A percentile compares a stretch with the other conserved stretches of the same genome.
These are phyloP conservation scores for Melanotaenia duboulayi DNA, from an alignment of 2,113 vertebrate species.

Conservation along the genomic window DNA sequence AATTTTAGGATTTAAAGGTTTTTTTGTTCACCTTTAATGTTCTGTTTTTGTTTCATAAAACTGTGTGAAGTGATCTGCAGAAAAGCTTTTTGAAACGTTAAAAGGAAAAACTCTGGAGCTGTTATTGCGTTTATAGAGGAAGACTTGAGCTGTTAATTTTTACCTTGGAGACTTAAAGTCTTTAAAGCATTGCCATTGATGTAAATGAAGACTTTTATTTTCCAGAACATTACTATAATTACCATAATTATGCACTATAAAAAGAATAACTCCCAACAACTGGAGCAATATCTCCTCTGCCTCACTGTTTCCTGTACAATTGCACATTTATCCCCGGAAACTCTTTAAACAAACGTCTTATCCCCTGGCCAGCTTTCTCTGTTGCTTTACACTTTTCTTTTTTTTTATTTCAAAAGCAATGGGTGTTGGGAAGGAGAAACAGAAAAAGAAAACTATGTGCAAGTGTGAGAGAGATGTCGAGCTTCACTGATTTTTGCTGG, in stretches of 20 bases:
- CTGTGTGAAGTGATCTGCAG: conserved; percentile 9
- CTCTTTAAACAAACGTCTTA: conserved; percentile 48
- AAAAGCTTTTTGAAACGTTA: conserved; percentile 15
- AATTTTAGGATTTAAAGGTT: background rate
- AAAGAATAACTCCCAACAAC: conserved; percentile 44
- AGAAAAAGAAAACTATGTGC: conserved; percentile 13
- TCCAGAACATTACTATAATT: conserved; percentile 65
- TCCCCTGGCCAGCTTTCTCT: conserved; percentile 48
- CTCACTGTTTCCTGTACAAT: conserved; percentile 29
- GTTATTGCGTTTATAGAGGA: conserved; percentile 43
- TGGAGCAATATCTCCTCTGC: conserved; percentile 39
- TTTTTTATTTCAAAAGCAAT: background rate
- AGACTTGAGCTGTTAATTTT: conserved; percentile 56
- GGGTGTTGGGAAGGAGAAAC: background rate
- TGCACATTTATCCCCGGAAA: conserved; percentile 54
- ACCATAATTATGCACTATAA: conserved; percentile 65
- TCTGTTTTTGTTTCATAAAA: background rate
- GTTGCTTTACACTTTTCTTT: conserved; percentile 19
- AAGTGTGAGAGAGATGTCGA: conserved; percentile 23
- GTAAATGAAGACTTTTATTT: conserved; percentile 67
- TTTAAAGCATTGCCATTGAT: conserved; percentile 64
- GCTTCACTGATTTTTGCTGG: conserved; percentile 48
- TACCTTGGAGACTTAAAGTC: conserved; percentile 64
- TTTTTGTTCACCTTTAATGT: background rate
- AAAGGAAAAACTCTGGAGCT: conserved; percentile 32